These are phyloP conservation scores for Zele albiditarsus DNA, from an alignment of 2,888 invertebrate genomes.

Conservation along the genomic window DNA sequence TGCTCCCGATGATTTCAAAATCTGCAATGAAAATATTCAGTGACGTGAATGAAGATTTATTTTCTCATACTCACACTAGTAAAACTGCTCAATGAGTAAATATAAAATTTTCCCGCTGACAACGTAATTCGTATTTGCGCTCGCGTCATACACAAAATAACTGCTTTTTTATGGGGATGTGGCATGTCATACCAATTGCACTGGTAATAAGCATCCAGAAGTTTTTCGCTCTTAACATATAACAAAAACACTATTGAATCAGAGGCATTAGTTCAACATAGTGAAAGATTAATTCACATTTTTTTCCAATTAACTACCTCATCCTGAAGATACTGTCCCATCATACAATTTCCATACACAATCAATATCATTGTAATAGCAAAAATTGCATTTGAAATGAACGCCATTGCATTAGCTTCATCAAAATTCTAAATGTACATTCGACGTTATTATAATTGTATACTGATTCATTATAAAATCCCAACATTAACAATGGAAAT, in stretches of 20 bases:
- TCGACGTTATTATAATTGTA: background rate
- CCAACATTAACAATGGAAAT: too few species aligned
- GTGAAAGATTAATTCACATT: background rate
- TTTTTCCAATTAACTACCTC: background rate
- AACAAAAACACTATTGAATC: background rate
- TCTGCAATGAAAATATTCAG: conserved; percentile 16
- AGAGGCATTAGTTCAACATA: background rate
- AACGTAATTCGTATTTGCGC: conserved; percentile 40
- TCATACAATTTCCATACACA: conserved; percentile 10
- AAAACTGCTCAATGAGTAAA: conserved; percentile 44
- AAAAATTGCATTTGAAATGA: conserved; percentile 4
- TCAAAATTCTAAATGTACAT: background rate
- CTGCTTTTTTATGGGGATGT: conserved; percentile 24
- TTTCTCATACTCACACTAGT: conserved; percentile 22
- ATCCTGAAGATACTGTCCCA: conserved; percentile 22
- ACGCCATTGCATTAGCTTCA: background rate
- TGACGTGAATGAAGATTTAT: background rate
- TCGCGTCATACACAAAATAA: conserved; percentile 45
- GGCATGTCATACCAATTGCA: conserved; percentile 41
- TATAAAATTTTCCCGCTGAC: conserved; percentile 46
- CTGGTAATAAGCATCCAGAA: conserved; percentile 40
- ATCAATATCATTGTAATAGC: background rate
- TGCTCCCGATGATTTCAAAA: conserved; percentile 41
- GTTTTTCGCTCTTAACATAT: conserved; percentile 34
- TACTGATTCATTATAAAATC: too few species aligned